These are phyloP conservation scores for Ditula angustiorana DNA, from an alignment of 2,888 invertebrate species.

Conservation along the genomic window DNA sequence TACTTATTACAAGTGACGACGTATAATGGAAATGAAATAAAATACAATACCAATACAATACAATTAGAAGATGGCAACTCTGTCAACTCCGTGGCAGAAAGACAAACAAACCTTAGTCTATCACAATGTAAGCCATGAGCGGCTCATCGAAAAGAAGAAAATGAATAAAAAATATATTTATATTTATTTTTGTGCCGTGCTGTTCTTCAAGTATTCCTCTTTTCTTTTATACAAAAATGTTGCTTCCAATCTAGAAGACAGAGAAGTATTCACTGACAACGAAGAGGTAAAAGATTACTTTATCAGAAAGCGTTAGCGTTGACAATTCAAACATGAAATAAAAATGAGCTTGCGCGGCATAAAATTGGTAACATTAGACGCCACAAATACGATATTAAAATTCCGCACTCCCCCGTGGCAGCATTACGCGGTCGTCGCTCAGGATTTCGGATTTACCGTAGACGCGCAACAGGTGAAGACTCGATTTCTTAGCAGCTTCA, in stretches of 20 bases:
- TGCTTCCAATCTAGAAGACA: conserved; percentile 6
- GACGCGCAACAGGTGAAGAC: conserved; percentile 81
- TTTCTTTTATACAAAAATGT: conserved; percentile 26
- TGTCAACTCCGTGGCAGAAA: background rate
- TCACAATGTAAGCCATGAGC: background rate
- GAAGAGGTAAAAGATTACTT: conserved; percentile 22
- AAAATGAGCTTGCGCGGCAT: conserved; percentile 78
- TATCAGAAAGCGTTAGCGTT: conserved; percentile 12
- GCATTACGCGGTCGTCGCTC: conserved; percentile 90
- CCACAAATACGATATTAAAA: conserved; percentile 93
- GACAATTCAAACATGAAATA: background rate
- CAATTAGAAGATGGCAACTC: background rate
- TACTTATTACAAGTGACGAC: background rate
- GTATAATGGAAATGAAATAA: background rate
- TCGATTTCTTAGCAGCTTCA: conserved; percentile 88
- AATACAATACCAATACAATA: too few species aligned
- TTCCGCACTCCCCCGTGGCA: conserved; percentile 89
- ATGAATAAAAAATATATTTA: conserved; percentile 27
- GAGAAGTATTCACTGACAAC: conserved; percentile 6
- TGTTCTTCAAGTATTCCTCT: conserved; percentile 22
- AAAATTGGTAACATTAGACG: conserved; percentile 93
- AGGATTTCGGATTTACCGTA: conserved; percentile 88
- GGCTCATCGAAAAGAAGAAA: background rate
- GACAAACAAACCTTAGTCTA: background rate
- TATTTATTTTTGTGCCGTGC: conserved; percentile 33